Percentiles rank a stretch among this genome's conserved stretches.
Conservation (phyloP, 1,140 invertebrate genomes). For the Neocloeon triangulifer region DNA sequence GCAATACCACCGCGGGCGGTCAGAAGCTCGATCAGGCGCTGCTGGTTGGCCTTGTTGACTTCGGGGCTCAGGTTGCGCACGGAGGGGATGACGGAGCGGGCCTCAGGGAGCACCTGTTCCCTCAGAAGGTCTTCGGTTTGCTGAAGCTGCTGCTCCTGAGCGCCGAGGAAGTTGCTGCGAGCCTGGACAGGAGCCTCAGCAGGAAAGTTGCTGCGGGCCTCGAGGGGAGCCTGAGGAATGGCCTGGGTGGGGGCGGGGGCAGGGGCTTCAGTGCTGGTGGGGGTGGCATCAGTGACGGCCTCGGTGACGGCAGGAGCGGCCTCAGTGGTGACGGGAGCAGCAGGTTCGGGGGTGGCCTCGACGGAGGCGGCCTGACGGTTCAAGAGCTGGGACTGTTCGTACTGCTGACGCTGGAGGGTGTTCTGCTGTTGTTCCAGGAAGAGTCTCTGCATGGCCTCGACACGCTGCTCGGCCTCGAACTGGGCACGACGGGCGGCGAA, state of each 20-base stretch:
- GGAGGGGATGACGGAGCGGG: constrained; percentile 13
- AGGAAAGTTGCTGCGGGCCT: constrained; percentile 1
- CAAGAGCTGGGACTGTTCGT: constrained; percentile 3
- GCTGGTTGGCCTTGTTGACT: constrained; percentile 22
- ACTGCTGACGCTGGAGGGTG: constrained; percentile 1
- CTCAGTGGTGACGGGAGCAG: constrained; percentile 1
- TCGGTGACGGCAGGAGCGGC: not conserved
- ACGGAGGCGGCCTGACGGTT: not conserved
- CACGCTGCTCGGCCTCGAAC: constrained; percentile 2
- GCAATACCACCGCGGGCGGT: constrained; percentile 20
- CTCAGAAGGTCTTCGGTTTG: constrained; percentile 10
- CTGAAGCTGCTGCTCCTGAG: constrained; percentile 6
- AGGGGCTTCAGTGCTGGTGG: no score
- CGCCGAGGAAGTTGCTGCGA: constrained; percentile 2
- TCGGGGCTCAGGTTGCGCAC: constrained; percentile 14
- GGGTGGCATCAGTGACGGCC: no score
- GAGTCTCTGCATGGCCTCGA: no score
- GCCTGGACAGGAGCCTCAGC: constrained; percentile 3
- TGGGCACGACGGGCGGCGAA: no score
- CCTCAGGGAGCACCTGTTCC: constrained; percentile 8
- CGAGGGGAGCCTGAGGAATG: constrained; percentile 4
- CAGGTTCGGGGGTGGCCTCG: not conserved
- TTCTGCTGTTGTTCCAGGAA: constrained; percentile 4
- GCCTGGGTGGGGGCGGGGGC: not conserved
- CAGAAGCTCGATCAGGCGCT: constrained; percentile 22